These are phyloP conservation scores for Litocranius walleri DNA, from an alignment of 2,113 vertebrate species.

Conservation along the genomic window DNA sequence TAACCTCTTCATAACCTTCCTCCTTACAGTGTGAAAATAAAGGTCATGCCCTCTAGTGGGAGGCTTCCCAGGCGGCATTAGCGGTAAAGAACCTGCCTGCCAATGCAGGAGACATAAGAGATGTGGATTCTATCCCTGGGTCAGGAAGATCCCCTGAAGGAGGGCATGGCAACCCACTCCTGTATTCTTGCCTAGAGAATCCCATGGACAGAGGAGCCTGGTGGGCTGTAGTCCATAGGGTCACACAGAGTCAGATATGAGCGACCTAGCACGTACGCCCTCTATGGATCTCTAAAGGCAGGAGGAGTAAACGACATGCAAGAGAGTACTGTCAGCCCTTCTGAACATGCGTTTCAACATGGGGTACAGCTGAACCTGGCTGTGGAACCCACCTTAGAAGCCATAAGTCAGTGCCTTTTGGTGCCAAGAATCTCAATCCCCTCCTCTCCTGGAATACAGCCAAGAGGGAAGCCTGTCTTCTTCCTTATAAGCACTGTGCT, in stretches of 20 bases:
- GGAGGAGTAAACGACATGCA: not conserved
- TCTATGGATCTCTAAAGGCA: not conserved
- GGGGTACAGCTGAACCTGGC: not conserved
- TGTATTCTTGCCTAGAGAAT: not conserved
- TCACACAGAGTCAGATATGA: not conserved
- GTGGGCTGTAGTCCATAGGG: not conserved
- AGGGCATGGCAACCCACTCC: not conserved
- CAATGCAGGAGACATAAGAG: not conserved
- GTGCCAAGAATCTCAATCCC: not conserved
- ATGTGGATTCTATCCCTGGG: not conserved
- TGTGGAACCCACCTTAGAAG: not conserved
- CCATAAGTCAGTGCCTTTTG: not conserved
- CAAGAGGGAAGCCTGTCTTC: not conserved
- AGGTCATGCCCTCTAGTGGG: not conserved
- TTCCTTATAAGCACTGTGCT: not conserved
- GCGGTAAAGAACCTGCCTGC: not conserved
- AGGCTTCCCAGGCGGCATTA: not conserved
- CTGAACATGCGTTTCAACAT: not conserved
- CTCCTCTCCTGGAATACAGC: not conserved
- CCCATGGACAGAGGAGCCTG: not conserved
- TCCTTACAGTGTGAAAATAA: not conserved
- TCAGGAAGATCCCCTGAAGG: not conserved
- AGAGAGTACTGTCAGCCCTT: not conserved
- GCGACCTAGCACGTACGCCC: fast-evolving
- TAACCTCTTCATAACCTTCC: not conserved